Evolutionary conservation across 2,888 invertebrate genomes (phyloP).

Genomic region (Parnassius orleans): DNA sequence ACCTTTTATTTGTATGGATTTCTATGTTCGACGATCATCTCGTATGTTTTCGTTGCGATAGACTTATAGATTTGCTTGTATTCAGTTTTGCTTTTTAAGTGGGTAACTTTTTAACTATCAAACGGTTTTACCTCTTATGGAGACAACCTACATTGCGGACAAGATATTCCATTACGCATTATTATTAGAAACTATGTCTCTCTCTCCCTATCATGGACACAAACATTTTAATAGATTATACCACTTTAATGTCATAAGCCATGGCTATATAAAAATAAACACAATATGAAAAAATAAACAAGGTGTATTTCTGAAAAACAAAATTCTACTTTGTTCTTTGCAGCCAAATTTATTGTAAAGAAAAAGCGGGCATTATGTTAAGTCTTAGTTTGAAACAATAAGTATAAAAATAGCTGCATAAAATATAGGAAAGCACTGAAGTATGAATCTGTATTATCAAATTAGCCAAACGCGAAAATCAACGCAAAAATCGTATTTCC

Average conservation of each 20-base stretch:
- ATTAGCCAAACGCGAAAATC: conserved; percentile 65
- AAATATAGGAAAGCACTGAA: conserved; percentile 43
- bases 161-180: conserved; percentile 50
- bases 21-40: conserved; percentile 45
- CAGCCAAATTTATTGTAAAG: too few relatives aligned
- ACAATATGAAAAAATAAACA: too few relatives aligned
- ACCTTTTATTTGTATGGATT: conserved; percentile 55
- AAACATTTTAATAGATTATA: conserved; percentile 31
- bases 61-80: conserved; percentile 48
- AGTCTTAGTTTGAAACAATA: too few relatives aligned
- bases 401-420: conserved; percentile 18
- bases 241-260: too few relatives aligned
- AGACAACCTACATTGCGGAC: conserved; percentile 45
- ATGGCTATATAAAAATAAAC: too few relatives aligned
- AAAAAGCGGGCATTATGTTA: too few relatives aligned
- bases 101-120: conserved; percentile 43
- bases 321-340: too few relatives aligned
- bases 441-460: conserved; percentile 64
- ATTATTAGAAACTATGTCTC: conserved; percentile 52
- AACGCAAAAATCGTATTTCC: conserved; percentile 61
- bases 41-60: conserved; percentile 31
- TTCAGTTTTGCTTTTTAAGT: conserved; percentile 42
- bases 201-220: conserved; percentile 18
- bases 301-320: too few relatives aligned
- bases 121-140: conserved; percentile 43